A percentile compares a stretch with the other conserved stretches of the same genome.
Evolutionary conservation across 2,888 invertebrate genomes (phyloP).

Genomic region (Isoperla grammatica): DNA sequence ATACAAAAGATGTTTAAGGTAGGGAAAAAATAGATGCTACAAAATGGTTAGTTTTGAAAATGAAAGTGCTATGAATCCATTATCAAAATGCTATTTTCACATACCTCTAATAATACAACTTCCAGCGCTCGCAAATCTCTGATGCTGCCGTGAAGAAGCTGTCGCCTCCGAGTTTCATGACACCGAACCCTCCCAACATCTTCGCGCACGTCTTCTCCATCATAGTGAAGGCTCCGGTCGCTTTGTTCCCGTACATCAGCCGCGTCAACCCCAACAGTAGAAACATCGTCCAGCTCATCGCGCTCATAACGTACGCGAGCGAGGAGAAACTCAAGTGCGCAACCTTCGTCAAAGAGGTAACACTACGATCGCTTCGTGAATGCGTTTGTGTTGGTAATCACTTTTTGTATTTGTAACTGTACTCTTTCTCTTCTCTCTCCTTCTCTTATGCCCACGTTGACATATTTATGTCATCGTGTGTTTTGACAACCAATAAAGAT

Average conservation of each 20-base stretch:
- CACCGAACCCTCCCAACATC: slow-evolving; percentile 60
- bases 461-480: too few relatives aligned
- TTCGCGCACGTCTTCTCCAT: slow-evolving; percentile 64
- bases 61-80: too few relatives aligned
- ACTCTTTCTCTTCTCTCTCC: too few relatives aligned
- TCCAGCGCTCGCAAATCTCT: slow-evolving; percentile 45
- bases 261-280: slow-evolving; percentile 67
- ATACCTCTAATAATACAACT: too few relatives aligned
- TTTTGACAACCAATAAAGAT: too few relatives aligned
- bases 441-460: too few relatives aligned
- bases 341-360: too few relatives aligned
- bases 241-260: slow-evolving; percentile 65
- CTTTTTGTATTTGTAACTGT: too few relatives aligned
- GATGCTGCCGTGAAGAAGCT: slow-evolving; percentile 54
- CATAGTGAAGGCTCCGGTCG: slow-evolving; percentile 48
- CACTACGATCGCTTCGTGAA: background rate
- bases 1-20: too few relatives aligned
- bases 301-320: background rate
- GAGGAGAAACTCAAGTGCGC: background rate
- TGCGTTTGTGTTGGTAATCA: background rate
- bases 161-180: slow-evolving; percentile 56
- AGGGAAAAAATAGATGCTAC: too few relatives aligned
- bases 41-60: too few relatives aligned
- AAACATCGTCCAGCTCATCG: slow-evolving; percentile 57
- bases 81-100: too few relatives aligned